Conservation (phyloP, 2,888 invertebrate genomes). For the Amblyjoppa proteus region DNA sequence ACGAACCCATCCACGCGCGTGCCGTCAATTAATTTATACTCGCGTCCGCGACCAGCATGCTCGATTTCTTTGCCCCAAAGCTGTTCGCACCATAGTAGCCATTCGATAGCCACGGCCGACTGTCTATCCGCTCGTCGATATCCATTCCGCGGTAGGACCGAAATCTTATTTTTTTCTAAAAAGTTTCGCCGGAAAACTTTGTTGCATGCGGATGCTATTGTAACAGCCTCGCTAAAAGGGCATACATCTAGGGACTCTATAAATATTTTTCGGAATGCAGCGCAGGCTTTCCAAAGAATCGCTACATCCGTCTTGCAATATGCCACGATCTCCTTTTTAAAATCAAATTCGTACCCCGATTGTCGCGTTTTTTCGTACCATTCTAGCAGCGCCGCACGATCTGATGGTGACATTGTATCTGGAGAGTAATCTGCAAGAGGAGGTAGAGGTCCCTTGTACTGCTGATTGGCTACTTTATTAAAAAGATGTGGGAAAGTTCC, state of each 20-base stretch:
- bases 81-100: not conserved
- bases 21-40: not conserved
- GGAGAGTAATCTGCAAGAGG: conserved; percentile 66
- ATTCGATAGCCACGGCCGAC: not conserved
- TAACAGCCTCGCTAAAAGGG: conserved; percentile 73
- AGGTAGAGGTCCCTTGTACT: conserved; percentile 72
- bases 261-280: conserved; percentile 69
- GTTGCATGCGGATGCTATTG: conserved; percentile 46
- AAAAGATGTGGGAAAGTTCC: conserved; percentile 74
- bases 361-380: conserved; percentile 34
- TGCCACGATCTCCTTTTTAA: conserved; percentile 46
- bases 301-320: too few species aligned
- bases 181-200: conserved; percentile 25
- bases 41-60: not conserved
- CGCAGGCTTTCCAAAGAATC: conserved; percentile 73
- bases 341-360: conserved; percentile 68
- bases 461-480: conserved; percentile 70
- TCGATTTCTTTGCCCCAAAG: not conserved
- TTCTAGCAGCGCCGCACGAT: conserved; percentile 67
- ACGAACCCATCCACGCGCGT: not conserved
- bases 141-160: conserved; percentile 15
- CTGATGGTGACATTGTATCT: conserved; percentile 64
- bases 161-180: not conserved
- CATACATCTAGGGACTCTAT: conserved; percentile 68
- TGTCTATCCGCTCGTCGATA: conserved; percentile 25